A percentile compares a stretch with the other conserved stretches of the same genome.
Evolutionary conservation across 2,797 vertebrate species (phyloP).

Genomic region (Melopsittacus undulatus): DNA sequence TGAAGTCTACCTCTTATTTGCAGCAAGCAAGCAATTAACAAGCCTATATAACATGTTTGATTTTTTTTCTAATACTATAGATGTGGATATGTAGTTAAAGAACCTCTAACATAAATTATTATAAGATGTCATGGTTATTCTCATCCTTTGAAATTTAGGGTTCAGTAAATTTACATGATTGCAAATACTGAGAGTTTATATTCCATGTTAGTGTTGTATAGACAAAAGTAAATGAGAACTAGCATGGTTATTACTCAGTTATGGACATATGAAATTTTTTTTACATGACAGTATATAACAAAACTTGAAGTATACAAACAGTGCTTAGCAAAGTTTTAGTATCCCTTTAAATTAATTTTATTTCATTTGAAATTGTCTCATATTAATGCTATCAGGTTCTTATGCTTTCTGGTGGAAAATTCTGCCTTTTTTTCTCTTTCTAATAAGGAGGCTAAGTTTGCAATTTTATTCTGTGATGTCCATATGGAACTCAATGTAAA

Average conservation of each 20-base stretch:
- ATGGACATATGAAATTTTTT: background rate
- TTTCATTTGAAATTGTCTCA: background rate
- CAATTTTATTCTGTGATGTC: background rate
- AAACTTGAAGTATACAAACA: background rate
- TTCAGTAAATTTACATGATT: background rate
- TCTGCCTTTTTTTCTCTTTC: background rate
- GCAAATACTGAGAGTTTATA: background rate
- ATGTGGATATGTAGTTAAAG: background rate
- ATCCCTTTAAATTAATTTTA: background rate
- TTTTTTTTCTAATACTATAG: background rate
- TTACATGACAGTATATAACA: background rate
- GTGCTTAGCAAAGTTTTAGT: background rate
- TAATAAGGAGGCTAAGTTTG: background rate
- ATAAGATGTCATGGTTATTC: background rate
- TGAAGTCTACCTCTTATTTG: background rate
- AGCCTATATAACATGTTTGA: background rate
- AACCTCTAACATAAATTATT: background rate
- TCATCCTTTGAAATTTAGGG: background rate
- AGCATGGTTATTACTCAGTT: background rate
- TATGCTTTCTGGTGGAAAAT: background rate
- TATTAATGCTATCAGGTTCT: background rate
- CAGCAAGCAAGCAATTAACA: background rate
- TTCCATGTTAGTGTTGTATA: background rate
- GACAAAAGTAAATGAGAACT: background rate
- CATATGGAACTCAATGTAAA: background rate